phyloP scores from a whole-genome alignment of 2,888 invertebrate species.

The Drosophila percnosoma region DNA sequence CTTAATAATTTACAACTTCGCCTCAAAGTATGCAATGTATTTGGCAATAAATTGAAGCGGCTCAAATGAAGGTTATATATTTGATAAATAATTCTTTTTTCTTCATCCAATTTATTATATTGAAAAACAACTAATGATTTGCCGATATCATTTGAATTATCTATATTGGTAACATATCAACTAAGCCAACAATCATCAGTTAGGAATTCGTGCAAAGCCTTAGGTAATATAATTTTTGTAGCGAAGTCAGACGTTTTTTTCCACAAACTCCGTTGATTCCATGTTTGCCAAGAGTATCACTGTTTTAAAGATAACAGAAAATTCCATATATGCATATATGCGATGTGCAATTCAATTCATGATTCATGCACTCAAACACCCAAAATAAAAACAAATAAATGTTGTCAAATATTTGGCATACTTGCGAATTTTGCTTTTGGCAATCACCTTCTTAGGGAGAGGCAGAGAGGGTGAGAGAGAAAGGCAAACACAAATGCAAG shows the following conservation, averaged over 20 bases:
- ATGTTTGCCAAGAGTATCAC: background rate
- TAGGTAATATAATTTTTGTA: background rate
- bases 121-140: background rate
- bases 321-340: constrained; percentile 2
- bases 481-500: constrained; percentile 55
- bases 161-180: background rate
- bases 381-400: constrained; percentile 53
- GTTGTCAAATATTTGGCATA: constrained; percentile 72
- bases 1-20: background rate
- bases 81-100: background rate
- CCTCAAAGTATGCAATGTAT: constrained; percentile 28
- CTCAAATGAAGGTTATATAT: background rate
- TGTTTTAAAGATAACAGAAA: background rate
- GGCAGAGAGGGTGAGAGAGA: constrained; percentile 26
- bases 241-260: background rate
- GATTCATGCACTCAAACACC: constrained; percentile 49
- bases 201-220: background rate
- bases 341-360: constrained; percentile 25
- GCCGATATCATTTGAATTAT: background rate
- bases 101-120: background rate
- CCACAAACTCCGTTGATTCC: background rate
- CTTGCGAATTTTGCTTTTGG: constrained; percentile 67
- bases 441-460: constrained; percentile 54
- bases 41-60: background rate
- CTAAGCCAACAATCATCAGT: background rate